Base-by-base conservation (phyloP, 2,888 invertebrate genomes). In the Willowsia nigromaculata region DNA sequence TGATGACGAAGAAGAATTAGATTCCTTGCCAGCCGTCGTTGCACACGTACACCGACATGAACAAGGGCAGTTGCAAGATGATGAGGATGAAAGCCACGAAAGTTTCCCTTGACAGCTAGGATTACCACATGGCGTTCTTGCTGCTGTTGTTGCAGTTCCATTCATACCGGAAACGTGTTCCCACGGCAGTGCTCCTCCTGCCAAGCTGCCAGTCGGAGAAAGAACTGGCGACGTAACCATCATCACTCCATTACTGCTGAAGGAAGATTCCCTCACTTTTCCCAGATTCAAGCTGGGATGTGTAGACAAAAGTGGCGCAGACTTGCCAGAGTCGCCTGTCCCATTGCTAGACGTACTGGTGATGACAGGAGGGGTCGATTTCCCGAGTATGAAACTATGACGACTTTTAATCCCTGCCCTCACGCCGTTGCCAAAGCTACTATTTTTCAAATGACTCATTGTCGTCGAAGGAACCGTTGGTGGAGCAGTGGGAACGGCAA, bases 201-300 rank as follows among this genome's bases (percentile, higher is more conserved):
- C 50, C 37, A 80, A 37, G 37, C 80, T 62, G 84, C 50, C 82
- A 68, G 68, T 74, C 43, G 74, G 74, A 25, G 74, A 74, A 25
- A 74, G 27, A 13, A 74, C 1, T 47, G 83, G 68, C 18, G 50
- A 47, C 13, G 50, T 53, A 25, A 18, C 22, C 13, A 18, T 74
- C 30, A 18, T 74, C 30, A 33, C n/a, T 33, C 68, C 68, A 13
- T 65, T 65, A 43, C 9, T 47, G 7, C n/a, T 74, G 11, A 25
- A 43, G 47, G 1, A 7, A 40, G n/a, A n/a, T n/a, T 43, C 43
- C 11, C 74, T 47, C 6, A 30, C 18, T 37, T 89, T 89, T 30
- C 84, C 84, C 7, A 88, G 68, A 78, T 78, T 83, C 59, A 90
- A 25, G 62, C 89, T 89, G 30, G 90, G 90, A 90, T 90, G 90